Evolutionary conservation across 2,797 vertebrate genomes (phyloP), one percentile per base, ranked within the genome.

Genomic region (Hydrophis major): DNA sequence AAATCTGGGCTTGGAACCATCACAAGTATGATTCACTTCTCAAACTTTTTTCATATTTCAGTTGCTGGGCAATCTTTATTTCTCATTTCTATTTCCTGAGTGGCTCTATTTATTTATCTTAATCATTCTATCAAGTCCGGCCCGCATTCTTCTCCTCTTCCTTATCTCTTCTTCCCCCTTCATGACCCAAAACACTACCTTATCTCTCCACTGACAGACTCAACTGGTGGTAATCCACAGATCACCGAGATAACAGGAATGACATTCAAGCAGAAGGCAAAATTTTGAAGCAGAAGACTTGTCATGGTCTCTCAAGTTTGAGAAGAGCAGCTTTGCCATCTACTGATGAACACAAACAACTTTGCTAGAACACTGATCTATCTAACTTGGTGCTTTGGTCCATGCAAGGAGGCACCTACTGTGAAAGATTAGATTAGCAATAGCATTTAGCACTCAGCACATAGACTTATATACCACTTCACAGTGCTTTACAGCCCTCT

Each of bases 31-130:
- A 95, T 93, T 91, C 95, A 92, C 95, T 96, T 91, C 96, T 96
- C 94, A 93, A 94, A 96, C 97, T 97, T 96, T 95, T 95, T 97
- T 97, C 97, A 98, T 98, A 98, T 98, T 98, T 98, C 97, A 97
- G 93, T 89, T 93, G 94, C 94, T 96, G 96, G 74, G 94, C 96
- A 89, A 97, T 97, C 95, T 97, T 96, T 96, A 97, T 97, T 98
- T 97, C 97, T 94, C 97, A 97, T 97, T 98, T 98, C 96, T 94
- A 98, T 98, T 98, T 98, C 97, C 97, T 97, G 97, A 94, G 95
- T 96, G 94, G 94, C 95, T 96, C 32, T 32, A 32, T 32, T 32
- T 32, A 98, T 98, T 98, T 97, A 97, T 98, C 97, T 98, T 94
- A 93, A 97, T 97, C 97, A 94, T 93, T 96, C 97, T 94, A 96